Conservation (phyloP, 1,140 invertebrate genomes). For the Tetraneura akinire region DNA sequence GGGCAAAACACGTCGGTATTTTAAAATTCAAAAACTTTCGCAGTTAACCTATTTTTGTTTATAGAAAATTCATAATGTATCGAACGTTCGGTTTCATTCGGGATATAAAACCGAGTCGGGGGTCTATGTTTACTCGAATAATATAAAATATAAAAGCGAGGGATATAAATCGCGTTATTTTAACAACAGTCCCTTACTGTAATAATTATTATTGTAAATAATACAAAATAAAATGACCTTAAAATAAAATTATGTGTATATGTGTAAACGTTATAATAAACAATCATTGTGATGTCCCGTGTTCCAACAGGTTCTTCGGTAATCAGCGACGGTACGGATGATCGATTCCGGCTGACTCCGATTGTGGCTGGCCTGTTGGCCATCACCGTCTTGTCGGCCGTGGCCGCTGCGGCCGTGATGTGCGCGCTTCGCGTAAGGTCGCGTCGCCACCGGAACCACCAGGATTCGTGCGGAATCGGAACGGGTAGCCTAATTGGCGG, state of each 20-base stretch:
- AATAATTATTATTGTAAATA: too few species aligned
- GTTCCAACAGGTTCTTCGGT: slow-evolving; percentile 40
- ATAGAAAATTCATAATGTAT: background rate
- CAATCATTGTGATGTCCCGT: too few species aligned
- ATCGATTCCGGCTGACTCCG: slow-evolving; percentile 72
- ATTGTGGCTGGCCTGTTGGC: slow-evolving; percentile 74
- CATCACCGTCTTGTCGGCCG: slow-evolving; percentile 71
- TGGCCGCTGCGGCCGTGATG: slow-evolving; percentile 72
- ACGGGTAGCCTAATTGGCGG: background rate
- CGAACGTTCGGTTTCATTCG: background rate
- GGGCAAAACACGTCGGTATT: background rate
- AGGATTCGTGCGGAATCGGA: background rate
- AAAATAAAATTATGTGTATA: too few species aligned
- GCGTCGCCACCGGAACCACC: background rate
- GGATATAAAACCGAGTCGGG: too few species aligned
- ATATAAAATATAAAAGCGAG: too few species aligned
- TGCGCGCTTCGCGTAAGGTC: slow-evolving; percentile 68
- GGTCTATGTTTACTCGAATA: too few species aligned
- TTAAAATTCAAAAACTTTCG: slow-evolving; percentile 12
- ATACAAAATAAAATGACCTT: too few species aligned
- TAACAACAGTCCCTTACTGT: too few species aligned
- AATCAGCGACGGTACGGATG: slow-evolving; percentile 62
- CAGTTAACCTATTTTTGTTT: slow-evolving; percentile 12
- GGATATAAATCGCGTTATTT: too few species aligned
- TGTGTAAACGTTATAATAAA: too few species aligned